phyloP scores from a whole-genome alignment of 2,888 invertebrate species.

The Polyommatus iphigenia region DNA sequence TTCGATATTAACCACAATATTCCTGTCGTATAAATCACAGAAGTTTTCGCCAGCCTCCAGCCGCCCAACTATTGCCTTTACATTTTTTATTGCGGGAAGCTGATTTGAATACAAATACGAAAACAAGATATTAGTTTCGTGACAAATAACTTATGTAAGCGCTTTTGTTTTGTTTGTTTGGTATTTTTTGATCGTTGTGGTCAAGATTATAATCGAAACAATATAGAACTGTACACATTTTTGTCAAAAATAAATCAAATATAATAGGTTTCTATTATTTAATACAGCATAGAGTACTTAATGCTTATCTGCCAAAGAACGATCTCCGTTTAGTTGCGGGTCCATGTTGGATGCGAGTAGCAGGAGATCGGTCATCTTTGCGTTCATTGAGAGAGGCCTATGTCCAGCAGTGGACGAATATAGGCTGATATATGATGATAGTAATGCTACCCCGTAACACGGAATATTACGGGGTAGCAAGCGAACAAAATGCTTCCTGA shows the following conservation, averaged over 20 bases:
- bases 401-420: no score
- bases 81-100: constrained; percentile 42
- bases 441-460: no score
- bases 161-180: neutral
- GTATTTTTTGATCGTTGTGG: neutral
- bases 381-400: no score
- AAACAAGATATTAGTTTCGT: constrained; percentile 13
- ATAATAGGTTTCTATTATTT: no score
- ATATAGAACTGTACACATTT: neutral
- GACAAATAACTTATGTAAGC: constrained; percentile 12
- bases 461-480: no score
- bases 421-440: no score
- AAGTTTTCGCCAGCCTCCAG: constrained; percentile 20
- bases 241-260: neutral
- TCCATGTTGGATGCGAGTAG: no score
- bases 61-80: constrained; percentile 41
- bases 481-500: no score
- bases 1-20: neutral
- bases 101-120: constrained; percentile 43
- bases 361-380: no score
- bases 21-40: constrained; percentile 11
- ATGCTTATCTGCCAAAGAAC: no score
- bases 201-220: neutral
- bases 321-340: no score
- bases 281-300: no score